phyloP scores from a whole-genome alignment of 2,888 invertebrate species.

The Petrolisthes cinctipes region DNA sequence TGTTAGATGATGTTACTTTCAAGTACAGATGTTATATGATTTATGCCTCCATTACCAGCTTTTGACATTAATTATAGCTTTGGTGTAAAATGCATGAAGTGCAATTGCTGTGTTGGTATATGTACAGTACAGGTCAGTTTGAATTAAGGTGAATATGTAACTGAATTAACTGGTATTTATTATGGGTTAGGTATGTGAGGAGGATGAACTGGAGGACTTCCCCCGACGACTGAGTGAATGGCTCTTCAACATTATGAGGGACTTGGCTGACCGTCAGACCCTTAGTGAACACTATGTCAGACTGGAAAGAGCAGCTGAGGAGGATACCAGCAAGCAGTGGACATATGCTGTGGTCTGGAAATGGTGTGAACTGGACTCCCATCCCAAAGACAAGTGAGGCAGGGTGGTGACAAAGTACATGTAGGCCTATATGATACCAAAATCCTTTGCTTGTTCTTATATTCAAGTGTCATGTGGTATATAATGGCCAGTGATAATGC shows the following conservation, averaged over 20 bases:
- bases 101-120: too few relatives aligned
- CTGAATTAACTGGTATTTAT: background rate
- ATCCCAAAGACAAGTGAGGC: conserved; percentile 84
- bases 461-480: too few relatives aligned
- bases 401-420: background rate
- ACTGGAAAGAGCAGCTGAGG: conserved; percentile 69
- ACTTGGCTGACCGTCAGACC: conserved; percentile 89
- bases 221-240: conserved; percentile 97
- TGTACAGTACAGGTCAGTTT: background rate
- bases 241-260: conserved; percentile 97
- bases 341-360: conserved; percentile 97
- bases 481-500: too few relatives aligned
- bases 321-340: conserved; percentile 86
- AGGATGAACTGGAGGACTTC: conserved; percentile 92
- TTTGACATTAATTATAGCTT: too few relatives aligned
- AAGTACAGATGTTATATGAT: too few relatives aligned
- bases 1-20: conserved; percentile 47
- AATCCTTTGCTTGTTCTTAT: too few relatives aligned
- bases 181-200: conserved; percentile 78
- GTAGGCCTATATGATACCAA: too few relatives aligned
- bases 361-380: conserved; percentile 95
- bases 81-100: too few relatives aligned
- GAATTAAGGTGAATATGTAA: background rate
- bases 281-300: conserved; percentile 84
- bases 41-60: too few relatives aligned